Evolutionary conservation across 2,797 vertebrate species (phyloP).

Genomic region (Taenioides sp.): DNA sequence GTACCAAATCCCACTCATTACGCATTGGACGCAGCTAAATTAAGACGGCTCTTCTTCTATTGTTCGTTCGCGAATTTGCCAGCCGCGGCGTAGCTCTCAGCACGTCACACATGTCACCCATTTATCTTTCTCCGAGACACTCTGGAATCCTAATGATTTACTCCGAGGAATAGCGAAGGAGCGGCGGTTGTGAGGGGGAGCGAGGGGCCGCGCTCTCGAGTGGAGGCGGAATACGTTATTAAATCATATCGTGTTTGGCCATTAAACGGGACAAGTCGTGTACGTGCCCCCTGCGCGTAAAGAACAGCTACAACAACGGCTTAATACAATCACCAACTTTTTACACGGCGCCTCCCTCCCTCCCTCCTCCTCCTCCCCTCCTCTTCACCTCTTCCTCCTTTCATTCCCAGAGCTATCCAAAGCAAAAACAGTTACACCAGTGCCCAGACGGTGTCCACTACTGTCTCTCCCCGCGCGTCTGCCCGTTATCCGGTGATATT

Average conservation of each 20-base stretch:
- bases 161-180: constrained; percentile 82
- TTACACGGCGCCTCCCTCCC: constrained; percentile 69
- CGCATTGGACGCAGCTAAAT: not conserved
- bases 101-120: constrained; percentile 90
- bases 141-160: constrained; percentile 91
- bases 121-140: constrained; percentile 90
- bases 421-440: not conserved
- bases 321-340: constrained; percentile 80
- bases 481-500: constrained; percentile 67
- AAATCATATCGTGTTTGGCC: constrained; percentile 83
- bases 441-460: constrained; percentile 55
- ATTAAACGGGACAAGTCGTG: constrained; percentile 81
- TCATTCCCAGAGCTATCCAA: not conserved
- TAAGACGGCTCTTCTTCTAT: not conserved
- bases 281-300: constrained; percentile 75
- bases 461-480: constrained; percentile 13
- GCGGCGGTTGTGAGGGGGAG: no score
- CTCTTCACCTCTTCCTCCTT: not conserved
- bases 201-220: constrained; percentile 43
- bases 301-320: constrained; percentile 43
- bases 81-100: constrained; percentile 76
- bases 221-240: constrained; percentile 86
- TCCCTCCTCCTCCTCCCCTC: constrained; percentile 12
- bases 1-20: not conserved
- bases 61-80: constrained; percentile 16